Conservation (phyloP, 2,113 vertebrate species). For the Zosterops lateralis region DNA sequence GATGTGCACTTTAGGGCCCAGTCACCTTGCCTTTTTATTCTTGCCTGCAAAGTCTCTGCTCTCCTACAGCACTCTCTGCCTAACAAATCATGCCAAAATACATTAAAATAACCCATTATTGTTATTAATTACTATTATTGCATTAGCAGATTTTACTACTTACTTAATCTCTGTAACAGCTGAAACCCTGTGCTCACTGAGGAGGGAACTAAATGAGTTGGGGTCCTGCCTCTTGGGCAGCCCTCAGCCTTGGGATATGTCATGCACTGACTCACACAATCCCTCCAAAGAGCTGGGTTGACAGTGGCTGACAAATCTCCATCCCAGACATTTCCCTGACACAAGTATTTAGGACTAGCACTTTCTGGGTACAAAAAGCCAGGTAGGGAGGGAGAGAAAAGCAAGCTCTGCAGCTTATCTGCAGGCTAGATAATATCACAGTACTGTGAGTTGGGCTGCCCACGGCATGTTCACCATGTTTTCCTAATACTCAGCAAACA, state of each 20-base stretch:
- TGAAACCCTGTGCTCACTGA: background rate
- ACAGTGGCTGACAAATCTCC: background rate
- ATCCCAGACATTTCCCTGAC: background rate
- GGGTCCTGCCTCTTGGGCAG: background rate
- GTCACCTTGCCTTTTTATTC: conserved; percentile 65
- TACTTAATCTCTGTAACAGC: background rate
- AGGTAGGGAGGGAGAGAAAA: background rate
- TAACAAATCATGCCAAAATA: conserved; percentile 35
- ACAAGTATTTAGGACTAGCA: background rate
- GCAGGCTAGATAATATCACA: background rate
- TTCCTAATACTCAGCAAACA: conserved; percentile 4
- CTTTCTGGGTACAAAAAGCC: background rate
- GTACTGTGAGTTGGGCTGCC: background rate
- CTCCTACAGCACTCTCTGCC: background rate
- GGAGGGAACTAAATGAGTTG: background rate
- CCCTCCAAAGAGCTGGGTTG: background rate
- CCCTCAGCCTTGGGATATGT: background rate
- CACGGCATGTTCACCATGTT: background rate
- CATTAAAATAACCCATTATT: conserved; percentile 36
- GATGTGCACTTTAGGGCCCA: conserved; percentile 56
- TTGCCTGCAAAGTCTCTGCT: background rate
- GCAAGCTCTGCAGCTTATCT: background rate
- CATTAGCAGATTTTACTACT: conserved; percentile 41
- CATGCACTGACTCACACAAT: background rate
- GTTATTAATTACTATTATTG: conserved; percentile 60